These are phyloP conservation scores for Potorous gilbertii DNA, from an alignment of 2,797 vertebrate genomes.

Conservation along the genomic window DNA sequence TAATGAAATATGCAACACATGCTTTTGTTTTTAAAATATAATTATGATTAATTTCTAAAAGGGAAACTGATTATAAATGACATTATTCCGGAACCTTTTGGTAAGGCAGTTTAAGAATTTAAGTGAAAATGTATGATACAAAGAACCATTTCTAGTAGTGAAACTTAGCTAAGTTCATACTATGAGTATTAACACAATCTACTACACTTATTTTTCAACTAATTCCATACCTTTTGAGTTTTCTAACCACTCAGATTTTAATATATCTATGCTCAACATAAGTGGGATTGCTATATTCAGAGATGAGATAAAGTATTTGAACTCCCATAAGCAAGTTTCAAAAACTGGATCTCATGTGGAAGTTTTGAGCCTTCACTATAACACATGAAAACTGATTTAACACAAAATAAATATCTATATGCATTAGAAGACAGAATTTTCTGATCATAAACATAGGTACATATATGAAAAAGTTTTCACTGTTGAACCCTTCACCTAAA, in stretches of 20 bases:
- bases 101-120: constrained; percentile 37
- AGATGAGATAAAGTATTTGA: neutral
- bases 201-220: constrained; percentile 21
- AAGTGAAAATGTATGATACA: constrained; percentile 24
- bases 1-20: constrained; percentile 27
- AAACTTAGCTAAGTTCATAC: neutral
- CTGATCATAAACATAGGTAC: neutral
- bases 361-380: constrained; percentile 30
- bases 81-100: constrained; percentile 23
- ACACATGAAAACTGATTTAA: neutral
- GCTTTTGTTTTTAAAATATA: constrained; percentile 40
- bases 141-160: constrained; percentile 34
- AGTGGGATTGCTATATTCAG: neutral
- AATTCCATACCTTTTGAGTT: constrained; percentile 22
- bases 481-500: neutral
- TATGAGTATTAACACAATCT: neutral
- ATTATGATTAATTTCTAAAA: constrained; percentile 27
- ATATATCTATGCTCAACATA: constrained; percentile 26
- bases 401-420: neutral
- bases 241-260: constrained; percentile 37
- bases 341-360: constrained; percentile 6
- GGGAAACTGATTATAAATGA: constrained; percentile 22
- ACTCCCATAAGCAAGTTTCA: neutral
- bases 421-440: neutral
- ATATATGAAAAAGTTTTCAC: neutral